Evolutionary conservation across 2,888 invertebrate genomes (phyloP), one percentile per base, ranked within the genome.

Genomic region (Omphaloscelis lunosa): DNA sequence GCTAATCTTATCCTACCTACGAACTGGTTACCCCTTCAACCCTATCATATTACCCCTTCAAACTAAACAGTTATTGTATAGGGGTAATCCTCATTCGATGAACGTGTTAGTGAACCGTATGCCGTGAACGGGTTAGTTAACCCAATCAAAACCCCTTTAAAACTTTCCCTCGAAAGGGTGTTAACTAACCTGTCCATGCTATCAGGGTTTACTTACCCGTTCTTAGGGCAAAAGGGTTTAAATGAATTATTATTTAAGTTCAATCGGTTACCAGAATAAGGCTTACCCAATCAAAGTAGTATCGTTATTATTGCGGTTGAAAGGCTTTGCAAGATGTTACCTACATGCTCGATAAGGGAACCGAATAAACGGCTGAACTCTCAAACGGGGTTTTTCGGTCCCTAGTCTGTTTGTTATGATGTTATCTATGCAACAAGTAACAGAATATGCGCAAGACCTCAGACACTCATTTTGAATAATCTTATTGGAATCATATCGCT

Each of bases 391-490:
- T n/a, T n/a, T n/a, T 39, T 63, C n/a, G 9, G 41, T 41, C 15
- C n/a, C 39, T n/a, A 15, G 45, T 66, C 2, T 34, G 34, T 3
- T 34, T 34, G 34, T 34, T n/a, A n/a, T n/a, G n/a, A n/a, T n/a
- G n/a, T n/a, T 34, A 34, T 34, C 34, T 41, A 63, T 23, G 5
- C 11, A 20, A 6, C 7, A 27, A 20, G 53, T 53, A 34, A 20
- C n/a, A 59, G 69, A 69, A 27, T 59, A 61, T 27, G 59, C 41
- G 5, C 39, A 69, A 27, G 27, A 68, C 63, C n/a, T 8, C 29
- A n/a, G 8, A n/a, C 56, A 58, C 12, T 29, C 29, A 70, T 45
- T 48, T 34, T n/a, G 9, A 48, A 17, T 17, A n/a, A 73, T 9
- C n/a, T 20, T 39, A 20, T 45, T 58, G 20, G 11, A 45, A 29